Conservation (phyloP, 2,113 vertebrate genomes). For the Astatotilapia flaviijosephi region DNA sequence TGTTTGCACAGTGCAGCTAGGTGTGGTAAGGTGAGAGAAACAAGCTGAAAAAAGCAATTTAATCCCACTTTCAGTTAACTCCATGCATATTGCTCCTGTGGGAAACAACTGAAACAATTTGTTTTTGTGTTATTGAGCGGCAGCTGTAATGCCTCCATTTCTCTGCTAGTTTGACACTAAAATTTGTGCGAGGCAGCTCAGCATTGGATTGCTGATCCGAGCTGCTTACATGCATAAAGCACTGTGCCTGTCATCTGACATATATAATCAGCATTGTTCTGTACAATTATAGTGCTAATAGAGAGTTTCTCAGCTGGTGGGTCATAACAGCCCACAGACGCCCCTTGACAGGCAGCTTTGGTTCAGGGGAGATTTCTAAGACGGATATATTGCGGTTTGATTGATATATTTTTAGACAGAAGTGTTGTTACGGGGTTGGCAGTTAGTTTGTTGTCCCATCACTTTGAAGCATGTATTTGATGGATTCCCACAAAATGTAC, state of each 20-base stretch:
- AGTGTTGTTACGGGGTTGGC: not conserved
- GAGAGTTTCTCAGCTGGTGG: not conserved
- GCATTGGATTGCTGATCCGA: slow-evolving; percentile 7
- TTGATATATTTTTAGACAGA: not conserved
- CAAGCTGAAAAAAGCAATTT: slow-evolving; percentile 41
- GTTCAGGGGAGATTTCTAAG: not conserved
- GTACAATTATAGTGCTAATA: not conserved
- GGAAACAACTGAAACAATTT: slow-evolving; percentile 38
- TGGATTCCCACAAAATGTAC: not conserved
- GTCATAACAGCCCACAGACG: not conserved
- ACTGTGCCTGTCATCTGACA: not conserved
- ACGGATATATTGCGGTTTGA: not conserved
- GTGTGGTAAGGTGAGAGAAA: slow-evolving; percentile 36
- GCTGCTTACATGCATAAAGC: slow-evolving; percentile 11
- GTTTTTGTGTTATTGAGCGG: slow-evolving; percentile 32
- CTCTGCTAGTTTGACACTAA: slow-evolving; percentile 14
- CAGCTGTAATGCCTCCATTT: slow-evolving; percentile 23
- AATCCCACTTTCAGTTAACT: slow-evolving; percentile 26
- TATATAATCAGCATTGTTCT: slow-evolving; percentile 8
- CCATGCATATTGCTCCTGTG: slow-evolving; percentile 34
- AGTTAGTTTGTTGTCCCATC: not conserved
- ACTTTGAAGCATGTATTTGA: not conserved
- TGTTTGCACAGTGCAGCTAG: not conserved
- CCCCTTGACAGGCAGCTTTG: not conserved
- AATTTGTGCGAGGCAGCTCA: not conserved